Base-by-base conservation (phyloP, 2,888 invertebrate species). In the Clusia tigrina region DNA sequence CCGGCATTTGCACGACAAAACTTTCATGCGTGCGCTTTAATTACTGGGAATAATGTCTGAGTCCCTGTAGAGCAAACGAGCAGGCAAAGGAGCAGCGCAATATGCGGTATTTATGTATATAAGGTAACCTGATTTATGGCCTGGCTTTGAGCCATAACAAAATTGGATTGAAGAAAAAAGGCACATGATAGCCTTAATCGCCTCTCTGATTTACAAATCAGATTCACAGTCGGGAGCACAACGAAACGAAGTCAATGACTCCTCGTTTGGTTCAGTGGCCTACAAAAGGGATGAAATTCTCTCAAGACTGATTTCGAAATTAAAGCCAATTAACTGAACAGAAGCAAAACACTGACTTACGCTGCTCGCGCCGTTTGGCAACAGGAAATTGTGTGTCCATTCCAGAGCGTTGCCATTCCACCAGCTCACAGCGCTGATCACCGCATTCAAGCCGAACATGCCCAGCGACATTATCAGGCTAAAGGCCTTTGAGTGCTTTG, bases 401-500 rank as follows among this genome's bases (percentile, higher is more conserved):
- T 79, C 78, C 54, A 74, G 65, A 18, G 74, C 71, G 64, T 78
- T 79, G 54, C 83, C 84, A 48, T 78, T 78, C 74, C 76, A 79
- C 75, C 78, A 81, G 56, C 82, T 78, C 10, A 83, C 80, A 26
- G 78, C 76, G 60, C 79, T 80, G n/a, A 83, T 65, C 48, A 83
- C 78, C 65, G 79, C 79, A 73, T 79, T 81, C 55, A 84, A 71
- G 17, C 83, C 82, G 38, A 84, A 69, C 75, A 84, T 79, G 65
- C 83, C 81, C 23, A 81, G 74, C 26, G 78, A 77, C 83, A 84
- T 82, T 65, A 84, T 78, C 56, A 81, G 73, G 64, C 82, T 81
- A 62, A 84, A 84, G 59, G 80, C 79, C 67, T 77, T 81, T 58
- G 84, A 81, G 71, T 84, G 83, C 81, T n/a, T n/a, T n/a, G n/a